Evolutionary conservation across 2,888 invertebrate species (phyloP), one percentile per base, ranked within the genome.

Genomic region (Harmothoe impar): DNA sequence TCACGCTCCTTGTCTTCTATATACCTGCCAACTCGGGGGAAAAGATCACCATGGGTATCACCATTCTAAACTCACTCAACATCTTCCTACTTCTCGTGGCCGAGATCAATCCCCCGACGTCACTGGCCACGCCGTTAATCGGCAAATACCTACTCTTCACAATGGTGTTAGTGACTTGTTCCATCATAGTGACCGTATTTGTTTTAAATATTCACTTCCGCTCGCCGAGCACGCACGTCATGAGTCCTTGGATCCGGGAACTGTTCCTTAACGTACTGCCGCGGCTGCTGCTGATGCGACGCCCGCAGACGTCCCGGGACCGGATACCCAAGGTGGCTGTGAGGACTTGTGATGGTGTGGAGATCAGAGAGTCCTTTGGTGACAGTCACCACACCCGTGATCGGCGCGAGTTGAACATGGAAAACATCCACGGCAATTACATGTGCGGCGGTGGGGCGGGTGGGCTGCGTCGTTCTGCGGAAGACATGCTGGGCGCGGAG

Each of bases 31-130:
- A 99, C 96, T 99, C 99, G 0, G 99, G 99, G 25, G 99, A 99
- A 96, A 99, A 99, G 96, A 99, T 99, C 91, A 99, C 99, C 0
- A 97, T 99, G 77, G 99, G 99, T 85, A 96, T 99, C 96, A 99
- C 99, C 90, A 99, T 99, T 96, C 97, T 99, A 94, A 99, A 99
- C 96, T 99, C 99, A 96, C 98, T 99, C 95, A 99, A 99, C 97
- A 99, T 99, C 97, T 99, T 99, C 97, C 99, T 99, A 97, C 97
- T 99, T 93, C 97, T 99, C 96, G 98, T 99, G 94, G 99, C 99
- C 94, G 99, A 99, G 96, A 99, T 99, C 95, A 99, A 99, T 96
- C 99, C 99, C 78, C 99, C 99, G 89, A 99, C 99, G 90, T 99
- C 99, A 54, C 96, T 99, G 95, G 99, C 99, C 93, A 98, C 99